Percentiles rank a stretch among this genome's conserved stretches.
Evolutionary conservation across 2,888 invertebrate genomes (phyloP).

Genomic region (Callosobruchus maculatus): DNA sequence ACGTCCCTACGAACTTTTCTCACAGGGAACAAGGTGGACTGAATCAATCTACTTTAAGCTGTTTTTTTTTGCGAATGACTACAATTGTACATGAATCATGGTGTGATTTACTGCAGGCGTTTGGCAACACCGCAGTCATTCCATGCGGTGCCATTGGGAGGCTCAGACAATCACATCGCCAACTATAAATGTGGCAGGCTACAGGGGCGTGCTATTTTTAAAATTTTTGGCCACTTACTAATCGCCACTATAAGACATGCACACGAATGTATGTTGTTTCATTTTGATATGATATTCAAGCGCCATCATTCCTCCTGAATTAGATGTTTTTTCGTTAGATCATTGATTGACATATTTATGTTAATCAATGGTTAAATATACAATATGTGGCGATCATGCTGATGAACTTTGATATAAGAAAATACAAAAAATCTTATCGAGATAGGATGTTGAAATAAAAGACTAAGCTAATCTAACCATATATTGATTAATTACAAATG

Average conservation of each 20-base stretch:
- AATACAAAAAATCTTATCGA: too few relatives aligned
- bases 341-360: too few relatives aligned
- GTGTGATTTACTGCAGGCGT: neutral
- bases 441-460: too few relatives aligned
- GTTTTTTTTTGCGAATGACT: too few relatives aligned
- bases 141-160: neutral
- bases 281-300: neutral
- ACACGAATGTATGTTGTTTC: neutral
- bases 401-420: too few relatives aligned
- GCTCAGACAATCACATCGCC: neutral
- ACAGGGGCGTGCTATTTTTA: neutral
- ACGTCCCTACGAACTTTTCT: too few relatives aligned
- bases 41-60: too few relatives aligned
- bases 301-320: neutral
- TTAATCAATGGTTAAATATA: too few relatives aligned
- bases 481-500: too few relatives aligned
- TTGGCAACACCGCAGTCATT: neutral
- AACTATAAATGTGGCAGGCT: neutral
- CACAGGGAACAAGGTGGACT: too few relatives aligned
- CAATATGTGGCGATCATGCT: too few relatives aligned
- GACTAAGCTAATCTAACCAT: too few relatives aligned
- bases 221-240: neutral
- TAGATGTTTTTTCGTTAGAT: neutral
- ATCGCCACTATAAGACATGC: neutral
- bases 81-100: neutral